Evolutionary conservation across 2,888 invertebrate genomes (phyloP).

Genomic region (Sinhomidia bicolor): DNA sequence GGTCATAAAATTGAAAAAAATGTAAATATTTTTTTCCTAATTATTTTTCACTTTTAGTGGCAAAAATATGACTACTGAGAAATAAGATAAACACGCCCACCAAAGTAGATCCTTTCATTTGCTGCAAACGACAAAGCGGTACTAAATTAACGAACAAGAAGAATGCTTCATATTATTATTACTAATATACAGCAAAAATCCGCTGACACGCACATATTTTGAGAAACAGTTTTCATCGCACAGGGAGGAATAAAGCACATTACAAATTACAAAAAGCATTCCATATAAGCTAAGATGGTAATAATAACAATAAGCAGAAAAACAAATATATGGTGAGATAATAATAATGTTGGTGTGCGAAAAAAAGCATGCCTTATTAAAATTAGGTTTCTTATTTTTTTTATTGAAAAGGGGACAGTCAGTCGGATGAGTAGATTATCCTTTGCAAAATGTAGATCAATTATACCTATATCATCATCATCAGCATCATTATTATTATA

Average conservation of each 20-base stretch:
- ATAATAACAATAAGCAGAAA: not conserved
- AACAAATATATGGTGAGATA: not conserved
- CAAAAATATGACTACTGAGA: constrained; percentile 17
- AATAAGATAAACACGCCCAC: constrained; percentile 32
- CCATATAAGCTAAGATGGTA: not conserved
- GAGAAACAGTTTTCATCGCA: not conserved
- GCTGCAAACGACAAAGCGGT: not conserved
- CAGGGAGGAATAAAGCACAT: not conserved
- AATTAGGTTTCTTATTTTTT: not conserved
- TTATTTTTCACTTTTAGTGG: constrained; percentile 45
- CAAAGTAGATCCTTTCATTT: not conserved
- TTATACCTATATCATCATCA: not conserved
- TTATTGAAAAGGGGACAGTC: constrained; percentile 27
- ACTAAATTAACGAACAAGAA: not conserved
- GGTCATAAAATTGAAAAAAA: constrained; percentile 6
- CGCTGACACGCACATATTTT: not conserved
- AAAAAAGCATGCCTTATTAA: not conserved
- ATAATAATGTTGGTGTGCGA: not conserved
- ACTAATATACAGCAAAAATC: not conserved
- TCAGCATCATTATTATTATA: too few species aligned
- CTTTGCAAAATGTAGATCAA: not conserved
- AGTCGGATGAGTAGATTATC: constrained; percentile 14
- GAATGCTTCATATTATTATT: not conserved
- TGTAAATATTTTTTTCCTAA: constrained; percentile 6
- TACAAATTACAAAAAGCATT: not conserved